A percentile compares a stretch with the other conserved stretches of the same genome.
Conservation (phyloP, 2,797 vertebrate species). For the Xiphophorus birchmanni region DNA sequence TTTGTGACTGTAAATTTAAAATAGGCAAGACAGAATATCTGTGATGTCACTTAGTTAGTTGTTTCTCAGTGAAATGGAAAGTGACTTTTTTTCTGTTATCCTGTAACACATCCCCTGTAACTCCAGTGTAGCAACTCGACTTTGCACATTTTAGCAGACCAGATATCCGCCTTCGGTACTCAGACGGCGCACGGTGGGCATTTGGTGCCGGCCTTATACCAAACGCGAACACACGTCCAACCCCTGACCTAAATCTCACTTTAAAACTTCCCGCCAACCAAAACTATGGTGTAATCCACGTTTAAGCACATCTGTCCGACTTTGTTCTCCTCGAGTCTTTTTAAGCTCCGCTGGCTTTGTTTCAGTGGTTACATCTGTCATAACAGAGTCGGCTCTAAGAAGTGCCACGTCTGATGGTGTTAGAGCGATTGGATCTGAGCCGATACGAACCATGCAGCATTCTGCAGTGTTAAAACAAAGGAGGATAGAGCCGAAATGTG, state of each 20-base stretch:
- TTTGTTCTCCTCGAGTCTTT: slow-evolving; percentile 32
- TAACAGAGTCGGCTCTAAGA: slow-evolving; percentile 31
- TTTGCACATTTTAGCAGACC: not conserved
- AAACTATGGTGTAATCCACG: slow-evolving; percentile 44
- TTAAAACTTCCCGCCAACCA: slow-evolving; percentile 18
- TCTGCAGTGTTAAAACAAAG: slow-evolving; percentile 35
- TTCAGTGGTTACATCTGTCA: slow-evolving; percentile 42
- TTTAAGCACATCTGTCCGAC: slow-evolving; percentile 46
- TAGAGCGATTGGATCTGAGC: slow-evolving; percentile 50
- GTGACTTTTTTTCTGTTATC: not conserved
- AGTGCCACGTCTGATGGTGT: slow-evolving; percentile 33
- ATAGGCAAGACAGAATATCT: too few relatives aligned
- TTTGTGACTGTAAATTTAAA: too few relatives aligned
- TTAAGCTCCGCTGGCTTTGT: slow-evolving; percentile 37
- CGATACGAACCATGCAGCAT: slow-evolving; percentile 58
- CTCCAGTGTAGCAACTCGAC: not conserved
- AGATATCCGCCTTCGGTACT: not conserved
- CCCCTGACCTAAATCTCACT: slow-evolving; percentile 12
- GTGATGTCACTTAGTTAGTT: too few relatives aligned
- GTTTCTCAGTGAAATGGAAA: not conserved
- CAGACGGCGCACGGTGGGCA: not conserved
- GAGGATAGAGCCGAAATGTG: slow-evolving; percentile 5
- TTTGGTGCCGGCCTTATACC: not conserved
- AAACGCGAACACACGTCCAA: not conserved
- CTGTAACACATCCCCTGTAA: not conserved